Evolutionary conservation across 2,113 vertebrate genomes (phyloP).

Genomic region (Podarcis cretensis): DNA sequence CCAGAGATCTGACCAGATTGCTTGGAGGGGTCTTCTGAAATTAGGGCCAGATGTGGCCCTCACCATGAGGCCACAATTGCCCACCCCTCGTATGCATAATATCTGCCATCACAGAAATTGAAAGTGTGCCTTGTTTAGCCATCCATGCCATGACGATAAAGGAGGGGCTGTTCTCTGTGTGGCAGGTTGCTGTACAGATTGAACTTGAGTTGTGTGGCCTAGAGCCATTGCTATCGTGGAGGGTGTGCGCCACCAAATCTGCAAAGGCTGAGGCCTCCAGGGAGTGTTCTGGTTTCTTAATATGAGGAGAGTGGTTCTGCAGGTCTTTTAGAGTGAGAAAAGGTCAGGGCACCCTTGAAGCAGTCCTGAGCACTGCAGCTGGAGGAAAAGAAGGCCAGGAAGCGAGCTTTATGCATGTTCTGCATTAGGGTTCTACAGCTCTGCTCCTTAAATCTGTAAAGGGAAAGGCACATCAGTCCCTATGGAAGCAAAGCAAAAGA

Average conservation of each 20-base stretch:
- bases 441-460: background rate
- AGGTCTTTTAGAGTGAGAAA: constrained; percentile 1
- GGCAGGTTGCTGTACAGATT: background rate
- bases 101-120: background rate
- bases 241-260: background rate
- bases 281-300: background rate
- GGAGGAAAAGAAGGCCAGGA: background rate
- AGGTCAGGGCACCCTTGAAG: background rate
- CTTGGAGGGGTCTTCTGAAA: background rate
- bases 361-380: background rate
- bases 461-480: background rate
- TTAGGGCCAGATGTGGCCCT: too few species aligned
- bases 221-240: background rate
- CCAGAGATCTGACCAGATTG: background rate
- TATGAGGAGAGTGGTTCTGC: background rate
- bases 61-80: too few species aligned
- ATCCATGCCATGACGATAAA: background rate
- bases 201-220: background rate
- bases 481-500: background rate
- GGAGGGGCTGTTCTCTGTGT: background rate
- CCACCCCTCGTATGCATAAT: background rate
- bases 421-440: background rate
- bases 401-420: background rate
- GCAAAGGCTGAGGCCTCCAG: background rate
- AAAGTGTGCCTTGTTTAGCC: background rate